Conservation (phyloP, 23 tunicate species). For the Styela clava region DNA sequence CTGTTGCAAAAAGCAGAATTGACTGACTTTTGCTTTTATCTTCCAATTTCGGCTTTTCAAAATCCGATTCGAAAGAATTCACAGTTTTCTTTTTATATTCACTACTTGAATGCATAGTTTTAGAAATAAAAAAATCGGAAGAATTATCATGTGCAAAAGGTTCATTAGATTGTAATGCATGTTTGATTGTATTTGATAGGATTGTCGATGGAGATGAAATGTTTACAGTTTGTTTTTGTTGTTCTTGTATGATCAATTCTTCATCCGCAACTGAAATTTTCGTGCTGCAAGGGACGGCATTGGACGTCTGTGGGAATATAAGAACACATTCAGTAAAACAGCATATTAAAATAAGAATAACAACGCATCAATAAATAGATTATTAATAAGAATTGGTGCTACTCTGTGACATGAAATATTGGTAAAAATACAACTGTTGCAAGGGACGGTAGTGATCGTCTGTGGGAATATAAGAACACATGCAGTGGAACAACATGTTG, state of each 20-base stretch:
- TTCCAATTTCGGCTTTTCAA: neutral
- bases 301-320: neutral
- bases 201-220: neutral
- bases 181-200: neutral
- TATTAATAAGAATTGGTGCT: too few relatives aligned
- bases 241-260: conserved; percentile 1
- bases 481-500: neutral
- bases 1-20: neutral
- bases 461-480: neutral
- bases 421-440: too few relatives aligned
- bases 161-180: neutral
- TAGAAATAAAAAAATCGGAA: neutral
- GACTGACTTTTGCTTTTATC: neutral
- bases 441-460: conserved; percentile 1
- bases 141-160: neutral
- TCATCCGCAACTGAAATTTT: conserved; percentile 9
- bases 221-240: neutral
- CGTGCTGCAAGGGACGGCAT: conserved; percentile 13
- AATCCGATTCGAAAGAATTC: neutral
- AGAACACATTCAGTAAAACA: neutral
- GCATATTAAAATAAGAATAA: neutral
- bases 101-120: neutral
- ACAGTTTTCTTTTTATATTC: neutral
- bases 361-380: too few relatives aligned
- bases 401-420: too few relatives aligned